phyloP scores from a whole-genome alignment of 2,888 invertebrate genomes.

The Dione juno region DNA sequence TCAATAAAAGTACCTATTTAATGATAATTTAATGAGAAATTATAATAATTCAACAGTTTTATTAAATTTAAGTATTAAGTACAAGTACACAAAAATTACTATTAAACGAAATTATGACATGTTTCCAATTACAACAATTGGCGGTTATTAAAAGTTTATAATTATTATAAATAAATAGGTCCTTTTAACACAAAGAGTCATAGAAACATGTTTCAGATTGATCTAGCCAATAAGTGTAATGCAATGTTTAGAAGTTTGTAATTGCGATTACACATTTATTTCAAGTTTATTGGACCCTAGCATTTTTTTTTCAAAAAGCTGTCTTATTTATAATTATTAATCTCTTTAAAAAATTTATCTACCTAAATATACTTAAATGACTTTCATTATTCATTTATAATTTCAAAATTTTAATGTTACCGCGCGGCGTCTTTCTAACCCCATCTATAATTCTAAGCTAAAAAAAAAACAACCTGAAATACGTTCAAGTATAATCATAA shows the following conservation, averaged over 20 bases:
- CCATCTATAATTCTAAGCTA: slow-evolving; percentile 37
- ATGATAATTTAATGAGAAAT: background rate
- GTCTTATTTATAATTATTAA: slow-evolving; percentile 76
- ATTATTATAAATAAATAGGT: slow-evolving; percentile 35
- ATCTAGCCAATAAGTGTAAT: slow-evolving; percentile 31
- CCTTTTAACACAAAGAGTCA: slow-evolving; percentile 36
- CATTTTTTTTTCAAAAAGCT: slow-evolving; percentile 77
- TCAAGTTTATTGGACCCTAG: slow-evolving; percentile 73
- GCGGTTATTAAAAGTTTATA: slow-evolving; percentile 24
- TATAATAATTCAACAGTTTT: background rate
- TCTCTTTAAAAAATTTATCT: slow-evolving; percentile 78
- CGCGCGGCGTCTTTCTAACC: slow-evolving; percentile 70
- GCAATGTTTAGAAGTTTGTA: slow-evolving; percentile 39
- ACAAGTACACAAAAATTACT: slow-evolving; percentile 2
- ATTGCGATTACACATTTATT: slow-evolving; percentile 38
- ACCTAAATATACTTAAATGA: slow-evolving; percentile 76
- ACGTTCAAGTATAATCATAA: background rate
- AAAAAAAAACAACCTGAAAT: background rate
- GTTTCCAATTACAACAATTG: slow-evolving; percentile 11
- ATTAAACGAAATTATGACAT: slow-evolving; percentile 4
- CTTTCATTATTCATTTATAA: slow-evolving; percentile 66
- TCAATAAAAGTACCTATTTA: slow-evolving; percentile 4
- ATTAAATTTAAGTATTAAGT: background rate
- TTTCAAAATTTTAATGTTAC: slow-evolving; percentile 63
- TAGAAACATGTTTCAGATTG: slow-evolving; percentile 28